Evolutionary conservation across 1,140 invertebrate genomes (phyloP).

Genomic region (Drosophila arizonae): DNA sequence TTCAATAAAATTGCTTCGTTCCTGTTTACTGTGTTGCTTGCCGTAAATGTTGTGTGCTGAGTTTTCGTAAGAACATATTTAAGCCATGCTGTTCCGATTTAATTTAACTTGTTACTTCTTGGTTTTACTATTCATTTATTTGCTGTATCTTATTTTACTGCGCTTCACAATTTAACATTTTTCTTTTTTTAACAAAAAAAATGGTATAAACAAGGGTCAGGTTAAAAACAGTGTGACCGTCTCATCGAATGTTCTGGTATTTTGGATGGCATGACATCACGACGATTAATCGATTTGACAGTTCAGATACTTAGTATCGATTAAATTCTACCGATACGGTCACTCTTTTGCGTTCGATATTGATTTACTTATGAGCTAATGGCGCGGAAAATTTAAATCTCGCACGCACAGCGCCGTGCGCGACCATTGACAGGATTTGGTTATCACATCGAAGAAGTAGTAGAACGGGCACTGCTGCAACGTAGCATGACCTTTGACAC

Average conservation of each 20-base stretch:
- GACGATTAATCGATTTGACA: constrained; percentile 10
- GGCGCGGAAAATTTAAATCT: constrained; percentile 60
- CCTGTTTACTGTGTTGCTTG: constrained; percentile 28
- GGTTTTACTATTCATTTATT: constrained; percentile 7
- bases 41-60: constrained; percentile 28
- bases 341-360: constrained; percentile 4
- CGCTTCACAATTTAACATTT: constrained; percentile 23
- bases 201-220: constrained; percentile 41
- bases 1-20: constrained; percentile 15
- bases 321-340: constrained; percentile 32
- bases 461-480: constrained; percentile 77
- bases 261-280: constrained; percentile 38
- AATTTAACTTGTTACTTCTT: neutral
- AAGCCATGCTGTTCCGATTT: constrained; percentile 11
- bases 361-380: constrained; percentile 22
- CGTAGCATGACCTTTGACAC: constrained; percentile 73
- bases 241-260: constrained; percentile 10
- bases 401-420: constrained; percentile 65
- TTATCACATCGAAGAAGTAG: constrained; percentile 69
- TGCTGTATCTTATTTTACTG: neutral
- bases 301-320: constrained; percentile 30
- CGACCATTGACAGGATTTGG: constrained; percentile 70
- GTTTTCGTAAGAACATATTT: constrained; percentile 24
- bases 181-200: constrained; percentile 26
- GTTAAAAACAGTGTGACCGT: constrained; percentile 23